Evolutionary conservation across 2,113 vertebrate species (phyloP).

Genomic region (Rostratula benghalensis): DNA sequence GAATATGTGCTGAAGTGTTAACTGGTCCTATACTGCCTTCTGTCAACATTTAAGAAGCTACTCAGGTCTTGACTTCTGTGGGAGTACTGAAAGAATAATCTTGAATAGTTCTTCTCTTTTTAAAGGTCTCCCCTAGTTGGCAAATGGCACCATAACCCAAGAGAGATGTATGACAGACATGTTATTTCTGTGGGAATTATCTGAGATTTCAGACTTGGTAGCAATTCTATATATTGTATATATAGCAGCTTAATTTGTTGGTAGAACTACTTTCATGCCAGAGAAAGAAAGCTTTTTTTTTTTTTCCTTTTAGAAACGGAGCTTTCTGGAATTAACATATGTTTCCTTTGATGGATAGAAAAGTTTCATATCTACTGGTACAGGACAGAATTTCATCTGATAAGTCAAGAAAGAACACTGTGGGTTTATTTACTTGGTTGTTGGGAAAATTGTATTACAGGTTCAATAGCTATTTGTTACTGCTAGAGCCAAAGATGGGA

Average conservation of each 20-base stretch:
- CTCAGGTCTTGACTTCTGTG: constrained; percentile 36
- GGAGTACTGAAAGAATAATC: constrained; percentile 43
- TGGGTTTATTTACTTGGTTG: not conserved
- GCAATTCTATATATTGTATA: not conserved
- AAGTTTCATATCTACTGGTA: not conserved
- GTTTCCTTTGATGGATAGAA: not conserved
- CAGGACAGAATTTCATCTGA: not conserved
- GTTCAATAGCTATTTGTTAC: not conserved
- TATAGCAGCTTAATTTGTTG: not conserved
- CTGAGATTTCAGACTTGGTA: not conserved
- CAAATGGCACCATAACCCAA: constrained; percentile 39
- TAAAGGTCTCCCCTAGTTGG: constrained; percentile 45
- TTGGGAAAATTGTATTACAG: not conserved
- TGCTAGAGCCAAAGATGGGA: not conserved
- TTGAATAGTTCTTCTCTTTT: constrained; percentile 26
- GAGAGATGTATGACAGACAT: constrained; percentile 43
- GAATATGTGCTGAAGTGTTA: constrained; percentile 35
- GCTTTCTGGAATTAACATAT: not conserved
- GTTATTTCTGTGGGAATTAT: constrained; percentile 27
- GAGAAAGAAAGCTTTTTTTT: not conserved
- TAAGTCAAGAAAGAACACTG: not conserved
- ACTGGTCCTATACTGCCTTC: constrained; percentile 17
- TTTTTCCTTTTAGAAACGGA: not conserved
- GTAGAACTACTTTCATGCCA: not conserved
- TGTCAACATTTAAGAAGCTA: constrained; percentile 50